Conservation (phyloP, 2,888 invertebrate species). For the Ectropis crepuscularia region DNA sequence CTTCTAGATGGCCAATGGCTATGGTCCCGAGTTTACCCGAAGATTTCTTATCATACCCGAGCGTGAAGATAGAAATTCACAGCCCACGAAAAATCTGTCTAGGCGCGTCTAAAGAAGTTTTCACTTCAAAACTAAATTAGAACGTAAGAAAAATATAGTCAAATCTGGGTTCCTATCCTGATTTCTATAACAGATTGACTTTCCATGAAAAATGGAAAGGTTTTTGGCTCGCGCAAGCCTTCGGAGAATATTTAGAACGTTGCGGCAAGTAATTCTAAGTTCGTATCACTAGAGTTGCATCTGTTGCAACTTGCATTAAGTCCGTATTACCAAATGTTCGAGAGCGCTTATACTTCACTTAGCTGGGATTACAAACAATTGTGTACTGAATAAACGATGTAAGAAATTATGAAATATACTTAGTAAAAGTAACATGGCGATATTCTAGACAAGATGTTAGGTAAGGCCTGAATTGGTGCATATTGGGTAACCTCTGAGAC, state of each 20-base stretch:
- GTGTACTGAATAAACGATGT: slow-evolving; percentile 20
- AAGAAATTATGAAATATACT: slow-evolving; percentile 18
- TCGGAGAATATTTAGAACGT: background rate
- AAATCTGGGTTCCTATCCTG: too few species aligned
- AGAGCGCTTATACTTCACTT: slow-evolving; percentile 9
- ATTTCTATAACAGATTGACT: too few species aligned
- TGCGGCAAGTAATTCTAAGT: background rate
- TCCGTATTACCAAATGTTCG: slow-evolving; percentile 19
- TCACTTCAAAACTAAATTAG: too few species aligned
- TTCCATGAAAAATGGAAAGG: too few species aligned
- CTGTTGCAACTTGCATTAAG: slow-evolving; percentile 22
- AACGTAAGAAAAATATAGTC: too few species aligned
- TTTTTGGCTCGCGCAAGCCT: background rate
- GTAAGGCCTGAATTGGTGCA: slow-evolving; percentile 16
- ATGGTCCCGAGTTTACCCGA: too few species aligned
- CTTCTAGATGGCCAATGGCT: too few species aligned
- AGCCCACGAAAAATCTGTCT: too few species aligned
- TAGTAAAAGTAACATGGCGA: slow-evolving; percentile 24
- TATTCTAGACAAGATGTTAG: slow-evolving; percentile 22
- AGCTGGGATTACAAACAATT: slow-evolving; percentile 4
- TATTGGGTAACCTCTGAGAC: slow-evolving; percentile 8
- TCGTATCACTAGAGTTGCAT: slow-evolving; percentile 12
- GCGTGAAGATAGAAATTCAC: too few species aligned
- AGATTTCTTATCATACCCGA: too few species aligned
- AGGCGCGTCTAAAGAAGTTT: too few species aligned